These are phyloP conservation scores for Gambelia wislizenii DNA, from an alignment of 2,797 vertebrate genomes.

Conservation along the genomic window DNA sequence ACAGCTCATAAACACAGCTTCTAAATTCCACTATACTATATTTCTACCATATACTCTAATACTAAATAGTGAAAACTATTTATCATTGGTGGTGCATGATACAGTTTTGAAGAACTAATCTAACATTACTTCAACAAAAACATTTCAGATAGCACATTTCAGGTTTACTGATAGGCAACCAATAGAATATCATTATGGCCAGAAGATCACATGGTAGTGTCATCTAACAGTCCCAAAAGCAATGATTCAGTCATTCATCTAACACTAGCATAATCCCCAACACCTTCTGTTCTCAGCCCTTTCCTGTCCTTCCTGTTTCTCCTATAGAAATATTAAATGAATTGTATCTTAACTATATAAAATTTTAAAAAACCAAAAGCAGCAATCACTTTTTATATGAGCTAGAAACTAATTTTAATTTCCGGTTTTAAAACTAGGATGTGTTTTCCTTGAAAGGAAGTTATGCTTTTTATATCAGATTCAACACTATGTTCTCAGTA, in stretches of 20 bases:
- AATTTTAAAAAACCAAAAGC: slow-evolving; percentile 75
- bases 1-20: neutral
- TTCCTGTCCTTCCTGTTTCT: neutral
- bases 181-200: neutral
- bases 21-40: neutral
- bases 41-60: neutral
- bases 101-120: neutral
- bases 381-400: slow-evolving; percentile 68
- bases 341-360: slow-evolving; percentile 40
- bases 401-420: slow-evolving; percentile 57
- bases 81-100: neutral
- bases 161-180: neutral
- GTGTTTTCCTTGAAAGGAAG: slow-evolving; percentile 19
- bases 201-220: neutral
- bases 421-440: slow-evolving; percentile 42
- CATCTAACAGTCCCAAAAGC: slow-evolving; percentile 9
- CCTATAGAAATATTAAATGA: neutral
- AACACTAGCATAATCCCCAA: neutral
- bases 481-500: slow-evolving; percentile 30
- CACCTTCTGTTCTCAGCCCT: neutral
- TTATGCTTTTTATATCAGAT: slow-evolving; percentile 34
- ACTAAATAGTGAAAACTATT: neutral
- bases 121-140: slow-evolving; percentile 1
- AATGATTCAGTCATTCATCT: slow-evolving; percentile 19
- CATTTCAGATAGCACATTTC: neutral